A percentile compares a stretch with the other conserved stretches of the same genome.
Conservation (phyloP, 2,888 invertebrate genomes). For the Cantharis nigra region DNA sequence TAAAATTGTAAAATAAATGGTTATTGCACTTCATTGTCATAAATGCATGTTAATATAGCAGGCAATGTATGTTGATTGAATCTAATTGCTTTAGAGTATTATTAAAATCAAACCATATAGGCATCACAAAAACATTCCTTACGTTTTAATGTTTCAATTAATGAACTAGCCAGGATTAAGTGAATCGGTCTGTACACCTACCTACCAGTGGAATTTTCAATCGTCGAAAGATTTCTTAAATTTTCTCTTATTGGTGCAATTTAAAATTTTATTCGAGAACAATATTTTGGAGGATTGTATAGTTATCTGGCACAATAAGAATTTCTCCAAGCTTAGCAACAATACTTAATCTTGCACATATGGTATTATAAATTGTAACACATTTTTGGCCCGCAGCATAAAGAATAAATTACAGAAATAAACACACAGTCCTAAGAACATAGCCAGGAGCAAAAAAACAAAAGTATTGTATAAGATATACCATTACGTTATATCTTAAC, state of each 20-base stretch:
- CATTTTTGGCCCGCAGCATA: slow-evolving; percentile 29
- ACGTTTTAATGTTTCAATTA: background rate
- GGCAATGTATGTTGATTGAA: background rate
- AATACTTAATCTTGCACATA: background rate
- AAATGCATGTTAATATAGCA: background rate
- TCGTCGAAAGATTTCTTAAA: too few species aligned
- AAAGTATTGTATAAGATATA: slow-evolving; percentile 20
- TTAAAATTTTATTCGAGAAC: background rate
- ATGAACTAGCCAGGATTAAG: background rate
- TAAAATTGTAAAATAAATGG: background rate
- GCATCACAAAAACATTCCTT: background rate
- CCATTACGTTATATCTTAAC: slow-evolving; percentile 27
- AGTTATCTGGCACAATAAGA: background rate
- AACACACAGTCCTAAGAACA: slow-evolving; percentile 24
- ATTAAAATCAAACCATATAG: background rate
- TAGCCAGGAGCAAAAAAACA: slow-evolving; percentile 25
- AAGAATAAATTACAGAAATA: slow-evolving; percentile 13
- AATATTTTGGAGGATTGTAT: background rate
- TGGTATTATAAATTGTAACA: slow-evolving; percentile 9
- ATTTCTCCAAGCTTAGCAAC: background rate
- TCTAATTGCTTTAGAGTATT: background rate
- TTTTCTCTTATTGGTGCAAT: background rate
- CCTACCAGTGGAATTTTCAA: too few species aligned
- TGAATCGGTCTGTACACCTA: background rate
- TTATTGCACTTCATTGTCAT: background rate